These are phyloP conservation scores for Petroica traversi DNA, from an alignment of 2,113 vertebrate species.

Conservation along the genomic window DNA sequence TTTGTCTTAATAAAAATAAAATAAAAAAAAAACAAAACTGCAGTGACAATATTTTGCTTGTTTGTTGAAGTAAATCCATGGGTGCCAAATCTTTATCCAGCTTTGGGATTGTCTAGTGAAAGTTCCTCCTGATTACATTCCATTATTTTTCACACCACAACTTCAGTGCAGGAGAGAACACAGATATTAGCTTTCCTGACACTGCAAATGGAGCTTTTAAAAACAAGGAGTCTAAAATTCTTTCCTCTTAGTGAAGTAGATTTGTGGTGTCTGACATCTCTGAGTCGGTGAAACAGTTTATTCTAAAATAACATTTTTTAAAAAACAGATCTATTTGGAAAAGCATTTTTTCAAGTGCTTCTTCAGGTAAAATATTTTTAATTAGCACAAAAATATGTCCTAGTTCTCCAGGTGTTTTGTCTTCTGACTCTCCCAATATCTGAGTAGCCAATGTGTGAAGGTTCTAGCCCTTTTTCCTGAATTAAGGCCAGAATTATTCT, in stretches of 20 bases:
- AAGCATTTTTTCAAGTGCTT: not conserved
- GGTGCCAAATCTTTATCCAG: not conserved
- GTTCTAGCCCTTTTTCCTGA: not conserved
- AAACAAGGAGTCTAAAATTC: not conserved
- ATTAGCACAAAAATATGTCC: not conserved
- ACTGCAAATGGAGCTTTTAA: not conserved
- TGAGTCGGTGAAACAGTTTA: not conserved
- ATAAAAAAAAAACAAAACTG: not conserved
- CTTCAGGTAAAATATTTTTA: not conserved
- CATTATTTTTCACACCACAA: not conserved
- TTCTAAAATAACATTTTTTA: not conserved
- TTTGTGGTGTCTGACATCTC: fast-evolving
- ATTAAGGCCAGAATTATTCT: not conserved
- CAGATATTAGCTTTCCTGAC: not conserved
- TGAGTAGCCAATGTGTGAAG: not conserved
- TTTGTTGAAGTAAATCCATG: not conserved
- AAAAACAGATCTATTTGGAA: no score
- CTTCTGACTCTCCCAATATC: not conserved
- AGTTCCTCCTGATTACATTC: not conserved
- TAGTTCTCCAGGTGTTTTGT: not conserved
- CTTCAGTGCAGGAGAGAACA: not conserved
- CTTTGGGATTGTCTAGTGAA: not conserved
- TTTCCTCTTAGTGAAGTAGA: not conserved
- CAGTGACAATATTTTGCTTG: not conserved
- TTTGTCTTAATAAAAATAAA: not conserved